Percentiles rank a stretch among this genome's conserved stretches.
These are phyloP conservation scores for Eleutherodactylus coqui DNA, from an alignment of 2,797 vertebrate genomes.

Conservation along the genomic window DNA sequence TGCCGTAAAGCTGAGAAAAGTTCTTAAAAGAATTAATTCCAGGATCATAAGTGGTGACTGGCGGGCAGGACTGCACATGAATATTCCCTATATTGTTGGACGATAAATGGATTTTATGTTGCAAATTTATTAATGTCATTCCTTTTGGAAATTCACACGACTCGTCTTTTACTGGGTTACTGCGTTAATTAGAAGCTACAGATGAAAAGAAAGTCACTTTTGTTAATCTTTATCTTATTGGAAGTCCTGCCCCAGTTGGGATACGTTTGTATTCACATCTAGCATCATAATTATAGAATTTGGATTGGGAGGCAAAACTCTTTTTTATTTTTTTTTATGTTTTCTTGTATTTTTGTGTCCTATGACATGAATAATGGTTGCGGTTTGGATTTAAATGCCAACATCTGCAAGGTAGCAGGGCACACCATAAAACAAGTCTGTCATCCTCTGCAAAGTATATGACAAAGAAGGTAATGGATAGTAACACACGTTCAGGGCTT, in stretches of 20 bases:
- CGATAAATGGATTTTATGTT: not conserved
- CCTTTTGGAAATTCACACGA: constrained; percentile 29
- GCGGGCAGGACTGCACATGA: constrained; percentile 1
- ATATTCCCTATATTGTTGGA: constrained; percentile 26
- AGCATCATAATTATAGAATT: no score
- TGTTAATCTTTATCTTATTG: not conserved
- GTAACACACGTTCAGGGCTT: no score
- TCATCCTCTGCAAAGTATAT: no score
- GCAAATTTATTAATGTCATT: constrained; percentile 18
- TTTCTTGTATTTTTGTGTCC: no score
- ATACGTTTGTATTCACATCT: no score
- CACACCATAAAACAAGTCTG: no score
- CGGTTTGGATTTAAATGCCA: no score
- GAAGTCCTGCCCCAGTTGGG: not conserved
- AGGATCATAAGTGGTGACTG: not conserved
- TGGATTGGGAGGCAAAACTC: no score
- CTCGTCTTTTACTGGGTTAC: not conserved
- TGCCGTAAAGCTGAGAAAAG: constrained; percentile 22
- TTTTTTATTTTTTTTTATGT: no score
- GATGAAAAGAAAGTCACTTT: not conserved
- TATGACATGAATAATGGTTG: no score
- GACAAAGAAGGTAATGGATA: no score
- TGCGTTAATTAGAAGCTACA: constrained; percentile 15
- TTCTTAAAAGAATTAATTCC: constrained; percentile 23
- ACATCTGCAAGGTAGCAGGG: no score